Conservation (phyloP, 2,797 vertebrate genomes). For the Podarcis lilfordi region DNA sequence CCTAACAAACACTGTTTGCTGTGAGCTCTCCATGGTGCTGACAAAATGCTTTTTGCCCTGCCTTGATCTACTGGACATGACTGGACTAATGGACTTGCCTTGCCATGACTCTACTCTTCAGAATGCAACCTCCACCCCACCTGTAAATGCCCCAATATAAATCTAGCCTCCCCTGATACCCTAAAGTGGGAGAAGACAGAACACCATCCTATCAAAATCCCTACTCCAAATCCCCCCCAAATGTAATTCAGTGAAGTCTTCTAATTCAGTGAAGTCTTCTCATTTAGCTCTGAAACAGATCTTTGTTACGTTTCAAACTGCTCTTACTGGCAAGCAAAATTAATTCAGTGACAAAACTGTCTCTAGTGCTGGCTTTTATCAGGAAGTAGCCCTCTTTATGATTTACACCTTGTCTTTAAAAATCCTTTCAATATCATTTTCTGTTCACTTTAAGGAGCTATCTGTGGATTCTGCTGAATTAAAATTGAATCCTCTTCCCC, state of each 20-base stretch:
- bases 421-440: constrained; percentile 60
- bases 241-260: no score
- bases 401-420: constrained; percentile 61
- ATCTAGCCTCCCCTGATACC: no score
- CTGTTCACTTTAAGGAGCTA: constrained; percentile 59
- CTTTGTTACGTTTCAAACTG: constrained; percentile 58
- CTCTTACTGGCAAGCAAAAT: constrained; percentile 33
- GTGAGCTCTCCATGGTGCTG: no score
- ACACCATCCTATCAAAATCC: constrained; percentile 30
- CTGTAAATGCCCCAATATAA: no score
- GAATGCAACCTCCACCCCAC: no score
- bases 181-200: no score
- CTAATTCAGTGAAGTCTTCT: constrained; percentile 36
- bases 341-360: constrained; percentile 47
- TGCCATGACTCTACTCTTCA: no score
- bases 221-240: not conserved
- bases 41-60: no score
- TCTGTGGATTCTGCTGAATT: constrained; percentile 59
- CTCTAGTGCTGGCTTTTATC: constrained; percentile 3
- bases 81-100: no score
- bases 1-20: no score
- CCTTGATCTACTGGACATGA: no score
- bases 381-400: constrained; percentile 17
- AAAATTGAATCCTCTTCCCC: constrained; percentile 42
- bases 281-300: constrained; percentile 12